phyloP scores from a whole-genome alignment of 1,140 invertebrate species.

The Sitodiplosis mosellana region DNA sequence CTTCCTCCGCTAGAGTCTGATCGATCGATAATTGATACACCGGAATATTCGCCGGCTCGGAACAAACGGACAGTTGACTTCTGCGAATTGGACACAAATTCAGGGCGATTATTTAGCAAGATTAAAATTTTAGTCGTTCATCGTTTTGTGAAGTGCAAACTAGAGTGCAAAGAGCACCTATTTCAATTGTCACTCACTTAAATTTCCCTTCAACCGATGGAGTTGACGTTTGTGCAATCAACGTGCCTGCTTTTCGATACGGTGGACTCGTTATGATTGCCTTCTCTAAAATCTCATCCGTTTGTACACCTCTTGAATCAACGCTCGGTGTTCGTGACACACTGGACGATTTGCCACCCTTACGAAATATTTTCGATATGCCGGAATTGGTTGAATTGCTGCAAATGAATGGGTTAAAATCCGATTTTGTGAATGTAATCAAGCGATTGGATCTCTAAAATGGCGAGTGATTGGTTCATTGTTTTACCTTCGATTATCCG shows the following conservation, averaged over 20 bases:
- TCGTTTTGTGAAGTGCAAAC: no score
- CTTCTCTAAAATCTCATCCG: conserved; percentile 10
- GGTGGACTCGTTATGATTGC: neutral
- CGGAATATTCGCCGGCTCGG: neutral
- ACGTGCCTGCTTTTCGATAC: conserved; percentile 17
- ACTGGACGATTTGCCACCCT: conserved; percentile 16
- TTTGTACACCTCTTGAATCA: conserved; percentile 19
- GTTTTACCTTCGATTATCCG: neutral
- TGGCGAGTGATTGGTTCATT: conserved; percentile 7
- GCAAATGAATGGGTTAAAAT: no score
- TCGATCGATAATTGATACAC: conserved; percentile 1
- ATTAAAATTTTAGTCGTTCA: no score
- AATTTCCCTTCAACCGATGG: conserved; percentile 17
- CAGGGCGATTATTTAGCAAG: no score
- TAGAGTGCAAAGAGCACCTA: no score
- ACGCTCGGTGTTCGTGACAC: conserved; percentile 23
- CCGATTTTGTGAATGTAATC: neutral
- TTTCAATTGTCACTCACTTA: no score
- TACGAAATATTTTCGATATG: conserved; percentile 22
- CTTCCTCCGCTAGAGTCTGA: neutral
- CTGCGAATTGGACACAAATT: neutral
- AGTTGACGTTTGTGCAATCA: conserved; percentile 20
- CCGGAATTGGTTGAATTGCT: conserved; percentile 24
- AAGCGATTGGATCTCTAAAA: neutral
- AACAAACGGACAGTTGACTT: conserved; percentile 2